Base-by-base conservation (phyloP, 2,888 invertebrate species). In the Apeira syringaria region DNA sequence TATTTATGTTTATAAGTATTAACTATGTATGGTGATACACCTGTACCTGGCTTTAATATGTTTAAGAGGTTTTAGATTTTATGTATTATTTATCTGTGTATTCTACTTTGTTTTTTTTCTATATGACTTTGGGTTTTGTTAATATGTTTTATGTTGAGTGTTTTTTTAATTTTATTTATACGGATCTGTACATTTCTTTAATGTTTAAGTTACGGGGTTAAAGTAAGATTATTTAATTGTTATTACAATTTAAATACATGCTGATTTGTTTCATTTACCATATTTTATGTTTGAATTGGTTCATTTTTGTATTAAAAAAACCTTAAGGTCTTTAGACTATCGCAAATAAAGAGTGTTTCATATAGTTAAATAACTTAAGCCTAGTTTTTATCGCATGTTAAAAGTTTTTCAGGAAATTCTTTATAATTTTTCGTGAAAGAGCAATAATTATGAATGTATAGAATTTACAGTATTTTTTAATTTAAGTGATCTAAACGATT, bases 11-110 rank as follows among this genome's bases (percentile, higher is more conserved):
- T 15, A 15, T 15, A 15, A 3, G 15, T 15, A 15, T 15, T 15
- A n/a, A n/a, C 58, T 68, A 63, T 65, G 54, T 67, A 56, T 69
- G 56, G 50, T 48, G 51, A 50, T 56, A 59, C 53, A 60, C 56
- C 52, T 68, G 73, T 77, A 74, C 77, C 73, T 80, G 82, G 83
- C 84, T 84, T 84, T 85, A 84, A 85, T 83, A 78, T 74, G 65
- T 61, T 71, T 83, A 82, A 79, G 50, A 61, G 62, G 55, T 72
- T 44, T 73, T 69, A 71, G 68, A 61, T 68, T 53, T 58, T 53
- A 47, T 59, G 40, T 53, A 49, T 3, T 61, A 50, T 59, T 37
- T 44, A 34, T 45, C 39, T 44, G 31, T 49, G 39, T 53, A 22
- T 42, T 12, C n/a, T n/a, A n/a, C n/a, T n/a, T n/a, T n/a, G n/a